These are phyloP conservation scores for Rhinatrema bivittatum DNA, from an alignment of 2,797 vertebrate species.

Conservation along the genomic window DNA sequence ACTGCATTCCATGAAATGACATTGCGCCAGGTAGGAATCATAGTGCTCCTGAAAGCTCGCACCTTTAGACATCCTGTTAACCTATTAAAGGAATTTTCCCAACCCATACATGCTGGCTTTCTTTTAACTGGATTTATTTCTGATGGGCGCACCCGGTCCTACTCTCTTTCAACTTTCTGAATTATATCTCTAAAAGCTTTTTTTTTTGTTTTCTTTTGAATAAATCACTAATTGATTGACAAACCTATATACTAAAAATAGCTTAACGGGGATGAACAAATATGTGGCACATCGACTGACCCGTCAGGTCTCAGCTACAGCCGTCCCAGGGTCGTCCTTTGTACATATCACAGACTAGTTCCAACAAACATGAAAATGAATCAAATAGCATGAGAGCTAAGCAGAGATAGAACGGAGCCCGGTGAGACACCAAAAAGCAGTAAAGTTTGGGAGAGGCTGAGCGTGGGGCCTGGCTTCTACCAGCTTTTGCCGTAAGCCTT, in stretches of 20 bases:
- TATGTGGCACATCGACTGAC: constrained; percentile 15
- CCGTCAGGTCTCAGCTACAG: constrained; percentile 43
- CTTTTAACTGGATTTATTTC: too few relatives aligned
- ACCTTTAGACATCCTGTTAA: too few relatives aligned
- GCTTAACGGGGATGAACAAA: constrained; percentile 14
- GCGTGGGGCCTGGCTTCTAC: constrained; percentile 14
- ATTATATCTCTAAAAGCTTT: too few relatives aligned
- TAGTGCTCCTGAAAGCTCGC: too few relatives aligned
- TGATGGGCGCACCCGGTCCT: too few relatives aligned
- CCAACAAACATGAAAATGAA: constrained; percentile 43
- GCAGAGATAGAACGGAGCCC: constrained; percentile 50
- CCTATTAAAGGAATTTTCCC: too few relatives aligned
- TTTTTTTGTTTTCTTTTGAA: too few relatives aligned
- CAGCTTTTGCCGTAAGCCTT: constrained; percentile 12
- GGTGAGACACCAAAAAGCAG: constrained; percentile 27
- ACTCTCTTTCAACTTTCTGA: too few relatives aligned
- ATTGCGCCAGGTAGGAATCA: too few relatives aligned
- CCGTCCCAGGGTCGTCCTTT: constrained; percentile 51
- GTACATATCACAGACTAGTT: constrained; percentile 47
- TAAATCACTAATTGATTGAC: too few relatives aligned
- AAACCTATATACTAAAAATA: constrained; percentile 21
- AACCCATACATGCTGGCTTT: too few relatives aligned
- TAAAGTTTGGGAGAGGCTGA: constrained; percentile 3
- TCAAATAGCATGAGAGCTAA: constrained; percentile 43
- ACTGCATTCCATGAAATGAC: too few relatives aligned